phyloP scores from a whole-genome alignment of 1,140 invertebrate species.

The Sipha flava region DNA sequence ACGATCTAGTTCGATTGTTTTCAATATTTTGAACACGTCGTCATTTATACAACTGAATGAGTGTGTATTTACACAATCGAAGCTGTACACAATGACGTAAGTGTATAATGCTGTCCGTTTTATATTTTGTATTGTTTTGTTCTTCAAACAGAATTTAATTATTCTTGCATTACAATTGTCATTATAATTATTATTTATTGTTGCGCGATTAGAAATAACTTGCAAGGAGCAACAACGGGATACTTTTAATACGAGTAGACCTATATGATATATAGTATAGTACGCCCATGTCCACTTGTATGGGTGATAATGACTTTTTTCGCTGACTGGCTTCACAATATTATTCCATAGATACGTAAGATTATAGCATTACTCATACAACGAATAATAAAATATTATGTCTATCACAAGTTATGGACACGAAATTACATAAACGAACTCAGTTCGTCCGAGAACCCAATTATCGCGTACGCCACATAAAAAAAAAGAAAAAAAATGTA shows the following conservation, averaged over 20 bases:
- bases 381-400: neutral
- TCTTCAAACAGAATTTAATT: neutral
- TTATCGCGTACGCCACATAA: neutral
- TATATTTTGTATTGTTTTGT: neutral
- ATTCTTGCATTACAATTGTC: neutral
- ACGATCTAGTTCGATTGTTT: neutral
- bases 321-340: no score
- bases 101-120: neutral
- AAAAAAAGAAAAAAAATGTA: neutral
- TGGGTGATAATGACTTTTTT: no score
- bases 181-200: no score
- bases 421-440: neutral
- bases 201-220: neutral
- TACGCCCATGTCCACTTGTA: no score
- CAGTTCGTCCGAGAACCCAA: neutral
- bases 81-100: neutral
- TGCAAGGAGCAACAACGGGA: neutral
- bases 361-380: neutral
- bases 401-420: neutral
- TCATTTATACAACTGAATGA: neutral
- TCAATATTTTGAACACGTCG: neutral
- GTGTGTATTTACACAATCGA: neutral
- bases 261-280: neutral
- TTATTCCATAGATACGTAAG: neutral
- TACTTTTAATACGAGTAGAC: no score